Base-by-base conservation (phyloP, 2,888 invertebrate genomes). In the Tromatobia lineatoria region DNA sequence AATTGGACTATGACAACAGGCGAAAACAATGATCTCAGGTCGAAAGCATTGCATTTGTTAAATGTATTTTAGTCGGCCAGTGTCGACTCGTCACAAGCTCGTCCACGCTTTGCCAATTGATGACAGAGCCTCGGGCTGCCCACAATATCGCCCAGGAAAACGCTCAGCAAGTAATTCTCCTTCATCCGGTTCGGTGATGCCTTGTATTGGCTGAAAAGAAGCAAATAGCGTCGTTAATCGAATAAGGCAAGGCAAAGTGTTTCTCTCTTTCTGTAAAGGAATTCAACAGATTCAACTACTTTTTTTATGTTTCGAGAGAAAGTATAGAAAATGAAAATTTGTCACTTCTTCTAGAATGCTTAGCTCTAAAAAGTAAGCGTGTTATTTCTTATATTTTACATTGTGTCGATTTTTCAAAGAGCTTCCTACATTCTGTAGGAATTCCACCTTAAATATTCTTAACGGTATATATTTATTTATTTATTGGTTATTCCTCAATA, bases 131-230 rank as follows among this genome's bases (percentile, higher is more conserved):
- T 96, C 15, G 97, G 96, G 79, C 97, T 97, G 20, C 96, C 97
- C 83, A 98, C 96, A 91, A 97, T 97, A 94, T 98, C 97, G 38
- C 98, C 98, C 80, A 98, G 94, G 94, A 98, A 98, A 85, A 98
- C 97, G 92, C 97, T 98, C 86, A 98, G 95, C 50, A 98, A 95
- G 94, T 97, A 98, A 94, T 96, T 96, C 94, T 98, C 97, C 93
- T 97, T 94, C 91, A 91, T 91, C 73, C 87, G 89, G 85, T 96
- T 96, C 50, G 96, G 95, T 69, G 97, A 97, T 75, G 95, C 94
- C 94, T 97, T 97, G 95, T 97, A 97, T 90, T 96, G 96, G 90
- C 97, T 98, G 95, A 74, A 85, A 84, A 74, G 4, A 42, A 42
- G 50, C 59, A 70, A 77, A 83, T 61, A 83, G n/a, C 15, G n/a